Evolutionary conservation across 2,113 vertebrate genomes (phyloP).

Genomic region (Danio rerio): DNA sequence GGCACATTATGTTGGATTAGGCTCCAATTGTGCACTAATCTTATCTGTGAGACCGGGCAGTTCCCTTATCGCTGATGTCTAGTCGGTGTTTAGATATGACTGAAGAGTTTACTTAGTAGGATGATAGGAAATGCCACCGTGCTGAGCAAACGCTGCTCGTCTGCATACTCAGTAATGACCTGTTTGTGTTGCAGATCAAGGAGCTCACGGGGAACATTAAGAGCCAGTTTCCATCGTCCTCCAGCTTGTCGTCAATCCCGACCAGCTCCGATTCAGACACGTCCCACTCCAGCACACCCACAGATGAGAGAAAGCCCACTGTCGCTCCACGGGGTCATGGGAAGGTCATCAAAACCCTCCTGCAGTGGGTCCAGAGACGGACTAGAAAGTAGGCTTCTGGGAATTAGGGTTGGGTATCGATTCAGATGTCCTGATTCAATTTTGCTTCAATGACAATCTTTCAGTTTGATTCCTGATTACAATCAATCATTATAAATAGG

Average conservation of each 20-base stretch:
- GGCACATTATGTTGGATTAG: not conserved
- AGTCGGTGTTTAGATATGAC: not conserved
- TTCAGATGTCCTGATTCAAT: not conserved
- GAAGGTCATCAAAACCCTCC: conserved; percentile 88
- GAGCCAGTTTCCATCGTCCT: conserved; percentile 87
- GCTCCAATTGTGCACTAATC: not conserved
- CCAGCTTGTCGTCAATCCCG: conserved; percentile 89
- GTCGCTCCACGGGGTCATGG: conserved; percentile 84
- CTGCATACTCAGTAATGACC: not conserved
- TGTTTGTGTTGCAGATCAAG: conserved; percentile 86
- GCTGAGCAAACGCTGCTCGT: not conserved
- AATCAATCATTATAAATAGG: too few relatives aligned
- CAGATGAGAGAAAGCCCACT: conserved; percentile 73
- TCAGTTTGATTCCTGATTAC: too few relatives aligned
- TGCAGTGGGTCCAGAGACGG: conserved; percentile 93
- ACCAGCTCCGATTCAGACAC: conserved; percentile 89
- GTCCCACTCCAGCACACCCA: conserved; percentile 82
- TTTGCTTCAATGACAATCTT: too few relatives aligned
- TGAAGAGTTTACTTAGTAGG: not conserved
- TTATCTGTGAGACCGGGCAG: not conserved
- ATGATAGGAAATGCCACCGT: not conserved
- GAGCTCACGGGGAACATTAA: conserved; percentile 94
- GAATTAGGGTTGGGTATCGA: not conserved
- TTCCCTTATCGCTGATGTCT: conserved; percentile 4
- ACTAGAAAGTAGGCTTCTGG: conserved; percentile 85